These are phyloP conservation scores for Gymnosoma rotundatum DNA, from an alignment of 2,888 invertebrate genomes.

Conservation along the genomic window DNA sequence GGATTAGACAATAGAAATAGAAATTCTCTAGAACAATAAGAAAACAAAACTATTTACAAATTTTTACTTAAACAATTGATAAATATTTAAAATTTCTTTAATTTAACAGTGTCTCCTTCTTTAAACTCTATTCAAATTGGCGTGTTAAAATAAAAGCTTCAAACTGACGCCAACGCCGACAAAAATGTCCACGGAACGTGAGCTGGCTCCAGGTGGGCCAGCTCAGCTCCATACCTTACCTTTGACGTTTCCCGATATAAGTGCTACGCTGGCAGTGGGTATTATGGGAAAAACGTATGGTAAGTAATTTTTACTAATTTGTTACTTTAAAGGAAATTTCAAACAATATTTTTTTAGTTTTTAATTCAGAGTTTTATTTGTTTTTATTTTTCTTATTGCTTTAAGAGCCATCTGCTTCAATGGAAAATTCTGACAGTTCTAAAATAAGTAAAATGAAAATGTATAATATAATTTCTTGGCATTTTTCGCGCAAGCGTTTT, in stretches of 20 bases:
- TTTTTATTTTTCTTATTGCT: conserved; percentile 35
- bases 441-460: conserved; percentile 58
- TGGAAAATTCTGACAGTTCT: conserved; percentile 60
- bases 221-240: conserved; percentile 83
- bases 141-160: conserved; percentile 73
- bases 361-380: conserved; percentile 12
- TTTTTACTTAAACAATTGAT: background rate
- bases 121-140: conserved; percentile 54
- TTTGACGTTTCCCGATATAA: conserved; percentile 82
- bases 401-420: conserved; percentile 26
- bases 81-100: background rate
- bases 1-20: conserved; percentile 87
- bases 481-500: conserved; percentile 65
- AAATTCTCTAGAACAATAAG: conserved; percentile 85
- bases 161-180: conserved; percentile 82
- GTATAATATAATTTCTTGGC: conserved; percentile 66
- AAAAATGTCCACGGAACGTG: conserved; percentile 85
- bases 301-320: conserved; percentile 73
- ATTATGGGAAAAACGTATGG: conserved; percentile 84
- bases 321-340: background rate
- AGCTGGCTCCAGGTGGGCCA: conserved; percentile 83
- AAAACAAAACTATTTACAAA: conserved; percentile 4
- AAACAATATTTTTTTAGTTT: background rate
- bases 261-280: conserved; percentile 83
- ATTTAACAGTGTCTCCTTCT: conserved; percentile 41